Percentiles rank a stretch among this genome's conserved stretches.
phyloP scores from a whole-genome alignment of 2,797 vertebrate genomes.

The Cetoscarus ocellatus region DNA sequence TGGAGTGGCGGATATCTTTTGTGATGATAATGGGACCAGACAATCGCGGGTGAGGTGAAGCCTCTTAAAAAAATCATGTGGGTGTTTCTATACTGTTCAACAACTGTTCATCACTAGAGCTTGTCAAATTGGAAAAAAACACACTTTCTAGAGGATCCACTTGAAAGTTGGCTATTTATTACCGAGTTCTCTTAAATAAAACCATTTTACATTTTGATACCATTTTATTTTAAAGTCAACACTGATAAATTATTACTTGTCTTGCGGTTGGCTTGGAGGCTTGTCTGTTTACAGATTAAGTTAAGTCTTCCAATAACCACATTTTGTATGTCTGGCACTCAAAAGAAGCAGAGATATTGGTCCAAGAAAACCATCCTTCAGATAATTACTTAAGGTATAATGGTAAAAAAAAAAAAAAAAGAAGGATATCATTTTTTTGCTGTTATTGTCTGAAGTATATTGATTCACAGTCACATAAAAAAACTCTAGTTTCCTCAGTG shows the following conservation, averaged over 20 bases:
- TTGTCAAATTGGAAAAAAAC: conserved; percentile 5
- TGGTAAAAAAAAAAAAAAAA: not conserved
- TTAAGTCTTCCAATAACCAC: not conserved
- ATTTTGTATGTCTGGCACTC: too few relatives aligned
- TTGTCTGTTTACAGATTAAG: not conserved
- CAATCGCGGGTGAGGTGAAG: conserved; percentile 45
- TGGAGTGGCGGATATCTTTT: conserved; percentile 26
- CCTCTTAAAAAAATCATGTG: conserved; percentile 40
- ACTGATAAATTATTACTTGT: too few relatives aligned
- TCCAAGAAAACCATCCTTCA: not conserved
- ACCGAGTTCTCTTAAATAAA: not conserved
- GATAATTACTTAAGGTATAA: not conserved
- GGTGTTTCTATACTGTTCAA: conserved; percentile 44
- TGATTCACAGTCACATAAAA: too few relatives aligned
- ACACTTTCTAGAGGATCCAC: conserved; percentile 1
- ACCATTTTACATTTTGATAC: not conserved
- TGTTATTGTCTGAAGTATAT: too few relatives aligned
- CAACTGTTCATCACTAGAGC: conserved; percentile 26
- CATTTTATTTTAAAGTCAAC: not conserved
- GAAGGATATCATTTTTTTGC: too few relatives aligned
- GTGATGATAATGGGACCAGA: conserved; percentile 29
- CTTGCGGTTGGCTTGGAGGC: too few relatives aligned
- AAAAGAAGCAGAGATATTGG: not conserved
- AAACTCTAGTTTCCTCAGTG: too few relatives aligned
- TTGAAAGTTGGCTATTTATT: conserved; percentile 8